These are phyloP conservation scores for Falcaria lacertinaria DNA, from an alignment of 2,888 invertebrate genomes.

Conservation along the genomic window DNA sequence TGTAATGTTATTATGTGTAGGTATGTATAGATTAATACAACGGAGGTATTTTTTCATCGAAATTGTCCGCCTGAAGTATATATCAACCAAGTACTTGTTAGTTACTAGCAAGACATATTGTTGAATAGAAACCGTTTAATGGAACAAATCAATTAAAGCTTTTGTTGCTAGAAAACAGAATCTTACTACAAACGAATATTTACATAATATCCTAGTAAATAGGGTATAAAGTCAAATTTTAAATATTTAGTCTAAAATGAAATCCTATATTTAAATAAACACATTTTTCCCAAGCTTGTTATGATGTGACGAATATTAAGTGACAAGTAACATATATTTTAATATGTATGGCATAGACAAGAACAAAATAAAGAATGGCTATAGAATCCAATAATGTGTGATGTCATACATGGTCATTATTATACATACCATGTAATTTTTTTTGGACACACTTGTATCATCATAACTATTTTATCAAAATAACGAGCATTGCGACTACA, in stretches of 20 bases:
- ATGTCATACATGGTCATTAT: background rate
- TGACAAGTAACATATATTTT: background rate
- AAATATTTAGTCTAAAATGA: too few species aligned
- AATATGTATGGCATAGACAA: background rate
- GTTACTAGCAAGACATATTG: conserved; percentile 1
- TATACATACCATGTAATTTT: background rate
- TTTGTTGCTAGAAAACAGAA: conserved; percentile 12
- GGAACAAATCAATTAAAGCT: conserved; percentile 18
- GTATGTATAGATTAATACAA: too few species aligned
- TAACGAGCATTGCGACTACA: too few species aligned
- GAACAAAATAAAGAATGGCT: background rate
- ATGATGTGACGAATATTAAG: conserved; percentile 14
- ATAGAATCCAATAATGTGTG: background rate
- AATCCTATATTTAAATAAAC: background rate
- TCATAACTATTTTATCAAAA: background rate
- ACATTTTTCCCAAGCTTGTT: background rate
- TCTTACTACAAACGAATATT: background rate
- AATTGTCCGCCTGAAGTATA: background rate
- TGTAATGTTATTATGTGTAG: too few species aligned
- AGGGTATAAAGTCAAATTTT: background rate
- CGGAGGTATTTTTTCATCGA: too few species aligned
- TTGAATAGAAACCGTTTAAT: conserved; percentile 10
- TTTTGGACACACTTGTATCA: background rate
- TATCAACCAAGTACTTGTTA: background rate
- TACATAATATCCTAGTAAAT: background rate